Evolutionary conservation across 2,113 vertebrate genomes (phyloP).

Genomic region (Gymnarchus niloticus): DNA sequence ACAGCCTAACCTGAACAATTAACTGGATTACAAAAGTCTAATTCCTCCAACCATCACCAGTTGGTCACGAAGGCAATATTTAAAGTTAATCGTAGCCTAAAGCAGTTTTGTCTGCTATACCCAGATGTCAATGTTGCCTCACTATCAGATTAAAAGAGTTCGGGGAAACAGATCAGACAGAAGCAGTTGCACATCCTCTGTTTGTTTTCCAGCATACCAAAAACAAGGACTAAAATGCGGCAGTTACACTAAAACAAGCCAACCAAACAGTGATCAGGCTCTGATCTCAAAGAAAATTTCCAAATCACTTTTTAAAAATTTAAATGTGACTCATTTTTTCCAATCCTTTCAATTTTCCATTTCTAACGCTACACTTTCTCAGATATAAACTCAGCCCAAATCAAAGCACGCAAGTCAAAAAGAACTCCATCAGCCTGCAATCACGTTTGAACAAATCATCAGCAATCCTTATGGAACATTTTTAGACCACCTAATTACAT

Average conservation of each 20-base stretch:
- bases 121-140: neutral
- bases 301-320: neutral
- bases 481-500: neutral
- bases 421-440: neutral
- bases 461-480: neutral
- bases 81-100: neutral
- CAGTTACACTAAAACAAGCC: neutral
- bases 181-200: neutral
- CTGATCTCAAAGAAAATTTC: neutral
- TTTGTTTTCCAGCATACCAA: neutral
- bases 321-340: neutral
- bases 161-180: neutral
- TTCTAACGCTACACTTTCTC: neutral
- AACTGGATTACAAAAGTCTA: neutral
- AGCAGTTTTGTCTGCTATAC: neutral
- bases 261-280: neutral
- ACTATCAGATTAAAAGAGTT: neutral
- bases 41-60: neutral
- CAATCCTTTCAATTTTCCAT: neutral
- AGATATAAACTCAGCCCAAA: neutral
- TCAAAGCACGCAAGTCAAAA: neutral
- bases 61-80: no score
- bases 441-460: neutral
- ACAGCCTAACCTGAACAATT: neutral
- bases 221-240: neutral